Conservation (phyloP, 2,797 vertebrate species). For the Darevskia nairensis region DNA sequence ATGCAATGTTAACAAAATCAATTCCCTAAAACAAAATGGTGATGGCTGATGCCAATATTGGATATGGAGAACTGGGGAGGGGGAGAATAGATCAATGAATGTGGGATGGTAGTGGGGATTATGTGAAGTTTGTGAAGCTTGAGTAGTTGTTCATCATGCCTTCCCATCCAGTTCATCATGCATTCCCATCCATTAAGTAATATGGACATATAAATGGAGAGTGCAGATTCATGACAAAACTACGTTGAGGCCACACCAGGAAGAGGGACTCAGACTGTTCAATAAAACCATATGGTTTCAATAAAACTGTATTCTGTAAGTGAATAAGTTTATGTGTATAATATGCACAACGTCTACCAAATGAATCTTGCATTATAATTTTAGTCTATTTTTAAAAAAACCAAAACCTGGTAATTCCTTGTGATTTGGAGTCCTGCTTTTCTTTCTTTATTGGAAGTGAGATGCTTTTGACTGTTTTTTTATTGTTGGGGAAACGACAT, state of each 20-base stretch:
- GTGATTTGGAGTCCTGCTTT: neutral
- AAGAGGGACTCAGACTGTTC: too few species aligned
- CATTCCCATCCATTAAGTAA: neutral
- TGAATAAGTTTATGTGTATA: neutral
- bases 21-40: neutral
- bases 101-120: neutral
- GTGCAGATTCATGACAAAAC: neutral
- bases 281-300: neutral
- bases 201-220: neutral
- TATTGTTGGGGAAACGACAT: neutral
- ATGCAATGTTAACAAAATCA: neutral
- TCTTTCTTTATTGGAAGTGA: neutral
- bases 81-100: neutral
- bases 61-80: neutral
- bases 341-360: neutral
- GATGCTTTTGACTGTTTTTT: neutral
- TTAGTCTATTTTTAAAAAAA: neutral
- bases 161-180: neutral
- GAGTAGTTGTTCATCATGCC: neutral
- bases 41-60: neutral
- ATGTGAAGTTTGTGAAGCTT: neutral
- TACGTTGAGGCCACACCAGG: neutral
- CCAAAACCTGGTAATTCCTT: neutral
- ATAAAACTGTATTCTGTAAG: neutral
- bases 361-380: neutral